Evolutionary conservation across 1,140 invertebrate genomes (phyloP).

Genomic region (Drosophila tristis): DNA sequence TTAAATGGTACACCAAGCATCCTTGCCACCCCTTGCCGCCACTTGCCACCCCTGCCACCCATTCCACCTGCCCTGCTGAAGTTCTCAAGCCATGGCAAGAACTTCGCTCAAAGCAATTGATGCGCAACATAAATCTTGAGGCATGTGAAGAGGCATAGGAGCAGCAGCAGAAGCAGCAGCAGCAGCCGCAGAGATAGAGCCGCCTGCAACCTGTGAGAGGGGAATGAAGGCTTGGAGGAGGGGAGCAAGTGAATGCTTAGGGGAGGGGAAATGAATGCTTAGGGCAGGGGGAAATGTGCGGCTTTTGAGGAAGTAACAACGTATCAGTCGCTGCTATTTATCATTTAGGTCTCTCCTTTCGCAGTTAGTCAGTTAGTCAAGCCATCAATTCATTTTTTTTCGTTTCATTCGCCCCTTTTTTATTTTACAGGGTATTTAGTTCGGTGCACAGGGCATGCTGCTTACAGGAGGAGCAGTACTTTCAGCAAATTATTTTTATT

Average conservation of each 20-base stretch:
- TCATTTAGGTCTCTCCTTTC: conserved; percentile 57
- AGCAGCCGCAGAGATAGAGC: not conserved
- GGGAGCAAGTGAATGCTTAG: conserved; percentile 13
- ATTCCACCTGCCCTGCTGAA: too few relatives aligned
- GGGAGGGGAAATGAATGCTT: conserved; percentile 13
- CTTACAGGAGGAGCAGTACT: too few relatives aligned
- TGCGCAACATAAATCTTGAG: conserved; percentile 77
- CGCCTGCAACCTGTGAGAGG: conserved; percentile 53
- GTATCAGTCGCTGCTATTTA: conserved; percentile 71
- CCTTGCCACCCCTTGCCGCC: conserved; percentile 13
- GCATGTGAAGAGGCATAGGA: conserved; percentile 57
- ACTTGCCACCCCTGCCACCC: too few relatives aligned
- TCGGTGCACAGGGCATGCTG: too few relatives aligned
- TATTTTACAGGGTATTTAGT: too few relatives aligned
- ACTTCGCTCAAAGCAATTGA: conserved; percentile 64
- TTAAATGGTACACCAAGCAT: conserved; percentile 69
- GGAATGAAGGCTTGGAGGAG: not conserved
- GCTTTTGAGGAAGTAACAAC: conserved; percentile 3
- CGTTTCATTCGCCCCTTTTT: not conserved
- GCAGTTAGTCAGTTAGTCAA: conserved; percentile 51
- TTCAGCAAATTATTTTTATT: too few relatives aligned
- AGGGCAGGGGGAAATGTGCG: not conserved
- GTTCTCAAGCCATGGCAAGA: conserved; percentile 10
- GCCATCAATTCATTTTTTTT: conserved; percentile 38
- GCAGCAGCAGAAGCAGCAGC: too few relatives aligned